Conservation (phyloP, 2,888 invertebrate species). For the Drosophila recens region DNA sequence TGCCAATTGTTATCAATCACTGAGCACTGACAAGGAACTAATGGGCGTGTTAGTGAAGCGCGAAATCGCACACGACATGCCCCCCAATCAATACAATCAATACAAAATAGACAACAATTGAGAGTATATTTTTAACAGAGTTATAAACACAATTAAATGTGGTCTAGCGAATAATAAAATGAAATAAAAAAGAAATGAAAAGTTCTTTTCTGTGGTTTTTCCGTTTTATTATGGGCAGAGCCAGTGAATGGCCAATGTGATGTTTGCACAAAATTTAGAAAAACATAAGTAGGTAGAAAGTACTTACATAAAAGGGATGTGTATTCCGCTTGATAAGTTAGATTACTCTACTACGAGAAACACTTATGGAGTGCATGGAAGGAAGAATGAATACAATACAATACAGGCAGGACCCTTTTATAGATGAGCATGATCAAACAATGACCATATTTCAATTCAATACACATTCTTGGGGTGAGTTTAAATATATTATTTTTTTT, state of each 20-base stretch:
- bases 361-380: constrained; percentile 40
- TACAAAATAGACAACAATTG: constrained; percentile 34
- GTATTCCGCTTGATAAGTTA: constrained; percentile 62
- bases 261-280: constrained; percentile 30
- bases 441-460: constrained; percentile 67
- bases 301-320: constrained; percentile 46
- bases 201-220: constrained; percentile 41
- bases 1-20: constrained; percentile 11
- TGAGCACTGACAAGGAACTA: constrained; percentile 37
- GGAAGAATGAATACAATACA: constrained; percentile 59
- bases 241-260: constrained; percentile 9
- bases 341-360: constrained; percentile 57
- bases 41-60: constrained; percentile 56
- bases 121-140: constrained; percentile 11
- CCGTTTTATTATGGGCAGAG: constrained; percentile 20
- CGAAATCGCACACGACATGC: constrained; percentile 50
- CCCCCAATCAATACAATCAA: constrained; percentile 35
- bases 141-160: constrained; percentile 30
- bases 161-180: constrained; percentile 6
- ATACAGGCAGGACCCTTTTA: constrained; percentile 56
- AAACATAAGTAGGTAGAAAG: constrained; percentile 40
- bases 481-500: constrained; percentile 72
- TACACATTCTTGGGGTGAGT: constrained; percentile 70
- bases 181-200: constrained; percentile 10
- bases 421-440: constrained; percentile 78